Base-by-base conservation (phyloP, 2,888 invertebrate genomes). In the Tenthredo notha region DNA sequence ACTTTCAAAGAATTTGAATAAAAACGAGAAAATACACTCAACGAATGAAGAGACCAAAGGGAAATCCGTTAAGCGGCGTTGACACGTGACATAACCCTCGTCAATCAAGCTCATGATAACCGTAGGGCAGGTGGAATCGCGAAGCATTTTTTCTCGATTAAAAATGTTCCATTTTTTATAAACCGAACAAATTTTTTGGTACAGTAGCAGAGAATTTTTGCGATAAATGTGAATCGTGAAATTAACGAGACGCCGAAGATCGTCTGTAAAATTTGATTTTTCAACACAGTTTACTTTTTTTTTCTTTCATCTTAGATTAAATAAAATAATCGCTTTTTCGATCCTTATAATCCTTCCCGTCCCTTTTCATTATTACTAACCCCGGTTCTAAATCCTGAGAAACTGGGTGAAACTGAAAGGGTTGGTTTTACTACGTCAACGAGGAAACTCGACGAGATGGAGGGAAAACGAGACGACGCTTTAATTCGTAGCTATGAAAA, bases 51-150 rank as follows among this genome's bases (percentile, higher is more conserved):
- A 77, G 54, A 77, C n/a, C 43, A 40, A 72, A 80, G 12, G 40
- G 61, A 80, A 58, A 37, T 40, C 37, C n/a, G 78, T 61, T 37
- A 61, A 80, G 15, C 58, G 47, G 33, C 61, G 61, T 61, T 37
- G 58, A 61, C 78, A 40, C 61, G 58, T 80, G 78, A 80, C 78
- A 33, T 37, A 61, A 80, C 78, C 78, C 78, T 80, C 78, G 78
- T 80, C 78, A 80, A 58, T 80, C 78, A 33, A 61, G 33, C 10
- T 15, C 10, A 21, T 80, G 78, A 80, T 80, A 61, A 61, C 33
- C 61, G n/a, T n/a, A 43, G 77, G 18, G 54, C 29, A 54, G 50
- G 47, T n/a, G 25, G 54, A 54, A 77, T 33, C 21, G 47, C 50
- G 47, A 54, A 29, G 10, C 50, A 18, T 21, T 77, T 77, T 77